Conservation (phyloP, 2,888 invertebrate genomes). For the Sacculina carcini region DNA sequence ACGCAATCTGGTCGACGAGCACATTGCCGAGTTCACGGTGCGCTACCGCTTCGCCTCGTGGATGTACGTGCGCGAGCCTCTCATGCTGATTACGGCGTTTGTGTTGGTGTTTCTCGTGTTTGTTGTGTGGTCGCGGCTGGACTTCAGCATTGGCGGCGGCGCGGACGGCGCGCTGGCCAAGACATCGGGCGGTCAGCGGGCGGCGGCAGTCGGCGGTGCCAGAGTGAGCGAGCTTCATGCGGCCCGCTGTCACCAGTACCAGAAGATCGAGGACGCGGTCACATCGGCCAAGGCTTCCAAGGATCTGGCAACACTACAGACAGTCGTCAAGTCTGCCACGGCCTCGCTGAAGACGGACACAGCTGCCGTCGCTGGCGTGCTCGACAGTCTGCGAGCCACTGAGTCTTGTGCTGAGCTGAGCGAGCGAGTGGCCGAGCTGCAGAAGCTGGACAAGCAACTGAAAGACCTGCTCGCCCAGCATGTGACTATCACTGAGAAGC, state of each 20-base stretch:
- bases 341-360: constrained; percentile 31
- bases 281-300: constrained; percentile 31
- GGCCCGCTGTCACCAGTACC: constrained; percentile 30
- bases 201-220: constrained; percentile 29
- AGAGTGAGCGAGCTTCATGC: constrained; percentile 31
- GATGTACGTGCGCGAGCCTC: constrained; percentile 72
- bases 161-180: constrained; percentile 26
- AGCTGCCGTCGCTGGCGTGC: constrained; percentile 25
- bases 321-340: constrained; percentile 29
- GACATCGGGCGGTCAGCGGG: constrained; percentile 26
- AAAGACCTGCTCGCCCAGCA: constrained; percentile 23
- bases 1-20: constrained; percentile 73
- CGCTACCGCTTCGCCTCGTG: constrained; percentile 18
- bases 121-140: constrained; percentile 77
- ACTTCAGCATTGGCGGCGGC: constrained; percentile 54
- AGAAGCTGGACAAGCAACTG: constrained; percentile 27
- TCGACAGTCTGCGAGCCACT: constrained; percentile 27
- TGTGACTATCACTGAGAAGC: constrained; percentile 30
- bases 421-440: constrained; percentile 32
- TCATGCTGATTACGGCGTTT: constrained; percentile 62
- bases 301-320: constrained; percentile 23
- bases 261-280: constrained; percentile 31
- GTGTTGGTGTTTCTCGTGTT: constrained; percentile 68
- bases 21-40: constrained; percentile 74
- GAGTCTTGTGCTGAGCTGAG: constrained; percentile 30